Conservation (phyloP, 2,888 invertebrate species). For the Xanthia icteritia region DNA sequence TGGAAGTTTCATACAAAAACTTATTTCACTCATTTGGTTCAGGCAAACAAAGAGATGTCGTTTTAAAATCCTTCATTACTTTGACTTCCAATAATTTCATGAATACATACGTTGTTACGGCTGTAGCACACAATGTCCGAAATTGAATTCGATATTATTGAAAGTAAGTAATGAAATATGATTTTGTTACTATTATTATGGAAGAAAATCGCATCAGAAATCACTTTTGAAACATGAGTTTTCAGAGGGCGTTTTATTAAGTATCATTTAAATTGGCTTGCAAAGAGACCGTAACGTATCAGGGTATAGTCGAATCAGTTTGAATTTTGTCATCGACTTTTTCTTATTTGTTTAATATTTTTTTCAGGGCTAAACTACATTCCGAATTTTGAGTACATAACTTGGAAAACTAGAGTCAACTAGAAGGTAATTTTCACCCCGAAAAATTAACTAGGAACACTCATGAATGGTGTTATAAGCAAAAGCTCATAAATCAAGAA, state of each 20-base stretch:
- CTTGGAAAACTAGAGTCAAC: background rate
- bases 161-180: constrained; percentile 1
- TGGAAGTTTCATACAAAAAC: background rate
- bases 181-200: background rate
- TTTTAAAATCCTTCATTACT: constrained; percentile 16
- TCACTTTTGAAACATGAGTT: background rate
- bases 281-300: too few relatives aligned
- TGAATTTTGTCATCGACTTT: background rate
- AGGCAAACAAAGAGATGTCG: constrained; percentile 13
- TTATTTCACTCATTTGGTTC: constrained; percentile 4
- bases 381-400: background rate
- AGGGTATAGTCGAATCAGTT: background rate
- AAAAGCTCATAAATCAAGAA: constrained; percentile 33
- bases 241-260: background rate
- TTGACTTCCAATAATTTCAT: constrained; percentile 25
- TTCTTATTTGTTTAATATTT: background rate
- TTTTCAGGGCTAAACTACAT: background rate
- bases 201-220: background rate
- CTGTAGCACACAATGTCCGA: background rate
- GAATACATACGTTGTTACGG: background rate
- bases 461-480: background rate
- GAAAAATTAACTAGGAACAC: background rate
- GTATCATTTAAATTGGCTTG: background rate
- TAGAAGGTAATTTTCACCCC: background rate
- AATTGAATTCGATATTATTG: constrained; percentile 22